Base-by-base conservation (phyloP, 2,888 invertebrate genomes). In the Cataglyphis cursor region DNA sequence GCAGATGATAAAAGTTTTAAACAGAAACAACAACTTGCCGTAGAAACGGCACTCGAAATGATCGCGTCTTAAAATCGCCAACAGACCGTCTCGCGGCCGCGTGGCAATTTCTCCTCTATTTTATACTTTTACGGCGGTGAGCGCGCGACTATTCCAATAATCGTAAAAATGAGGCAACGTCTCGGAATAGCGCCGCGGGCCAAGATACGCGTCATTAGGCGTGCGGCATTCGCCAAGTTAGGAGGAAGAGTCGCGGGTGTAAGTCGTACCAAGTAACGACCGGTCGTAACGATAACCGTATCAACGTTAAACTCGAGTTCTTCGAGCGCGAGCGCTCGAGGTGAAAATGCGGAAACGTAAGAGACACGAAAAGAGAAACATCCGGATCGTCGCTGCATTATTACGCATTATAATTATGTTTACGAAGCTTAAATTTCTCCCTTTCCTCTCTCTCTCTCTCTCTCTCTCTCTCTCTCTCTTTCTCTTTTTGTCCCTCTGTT, bases 261-360 rank as follows among this genome's bases (percentile, higher is more conserved):
- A 76, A 66, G 78, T 72, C 85, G 64, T 85, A 75, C 59, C 57
- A 66, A 80, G 80, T 82, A 86, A 86, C 64, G 80, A 61, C 73
- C 70, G 74, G 80, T 65, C 82, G 85, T 85, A 86, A 85, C 85
- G 75, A 82, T 74, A 62, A 80, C 72, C 78, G 62, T 86, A 85
- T 85, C 85, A 82, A 80, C 51, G 73, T 31, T 80, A 80, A 80
- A 80, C 78, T 80, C 78, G 59, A 59, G 44, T 72, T 80, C 73
- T 41, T 6, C 4, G 51, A 10, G 76, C 59, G 73, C 68, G 48
- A 31, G 66, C 18, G 24, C 44, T 44, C 48, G 48, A 80, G 35
- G 59, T 78, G 78, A 78, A 78, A 78, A 70, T 57, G 70, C 21
- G 72, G 72, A 72, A 59, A 72, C 44, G 72, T 44, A 72, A 80